phyloP scores from a whole-genome alignment of 2,797 vertebrate genomes.

The Arrhamphus sclerolepis region DNA sequence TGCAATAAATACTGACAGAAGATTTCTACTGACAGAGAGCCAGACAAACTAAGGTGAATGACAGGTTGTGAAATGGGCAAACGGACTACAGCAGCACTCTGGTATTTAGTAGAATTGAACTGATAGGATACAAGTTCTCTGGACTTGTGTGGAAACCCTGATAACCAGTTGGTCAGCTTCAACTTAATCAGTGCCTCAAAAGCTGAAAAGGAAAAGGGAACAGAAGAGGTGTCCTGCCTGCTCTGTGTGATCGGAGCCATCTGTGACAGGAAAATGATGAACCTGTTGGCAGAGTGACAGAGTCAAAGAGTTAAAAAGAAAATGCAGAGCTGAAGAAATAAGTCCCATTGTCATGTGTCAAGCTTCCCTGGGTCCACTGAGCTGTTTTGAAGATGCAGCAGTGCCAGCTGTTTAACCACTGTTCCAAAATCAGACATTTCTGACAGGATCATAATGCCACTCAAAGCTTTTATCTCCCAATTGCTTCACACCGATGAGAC shows the following conservation, averaged over 20 bases:
- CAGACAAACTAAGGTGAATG: conserved; percentile 55
- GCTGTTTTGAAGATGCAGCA: conserved; percentile 27
- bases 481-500: conserved; percentile 27
- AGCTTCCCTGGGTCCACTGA: conserved; percentile 22
- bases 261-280: conserved; percentile 48
- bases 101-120: conserved; percentile 48
- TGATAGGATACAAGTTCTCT: conserved; percentile 50
- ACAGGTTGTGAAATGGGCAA: conserved; percentile 31
- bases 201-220: conserved; percentile 28
- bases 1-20: conserved; percentile 22
- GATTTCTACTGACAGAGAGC: conserved; percentile 50
- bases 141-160: conserved; percentile 50
- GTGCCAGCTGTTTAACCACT: conserved; percentile 20
- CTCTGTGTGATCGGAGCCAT: conserved; percentile 57
- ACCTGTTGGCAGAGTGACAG: conserved; percentile 36
- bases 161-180: conserved; percentile 70
- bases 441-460: conserved; percentile 38
- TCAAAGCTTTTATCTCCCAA: conserved; percentile 38
- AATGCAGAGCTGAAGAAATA: conserved; percentile 33
- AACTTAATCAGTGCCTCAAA: conserved; percentile 43
- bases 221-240: conserved; percentile 27
- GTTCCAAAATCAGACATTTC: conserved; percentile 26
- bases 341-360: conserved; percentile 44
- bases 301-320: conserved; percentile 13
- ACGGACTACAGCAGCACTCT: conserved; percentile 28